phyloP scores from a whole-genome alignment of 2,797 vertebrate species.

The Leptatherina wallacei region DNA sequence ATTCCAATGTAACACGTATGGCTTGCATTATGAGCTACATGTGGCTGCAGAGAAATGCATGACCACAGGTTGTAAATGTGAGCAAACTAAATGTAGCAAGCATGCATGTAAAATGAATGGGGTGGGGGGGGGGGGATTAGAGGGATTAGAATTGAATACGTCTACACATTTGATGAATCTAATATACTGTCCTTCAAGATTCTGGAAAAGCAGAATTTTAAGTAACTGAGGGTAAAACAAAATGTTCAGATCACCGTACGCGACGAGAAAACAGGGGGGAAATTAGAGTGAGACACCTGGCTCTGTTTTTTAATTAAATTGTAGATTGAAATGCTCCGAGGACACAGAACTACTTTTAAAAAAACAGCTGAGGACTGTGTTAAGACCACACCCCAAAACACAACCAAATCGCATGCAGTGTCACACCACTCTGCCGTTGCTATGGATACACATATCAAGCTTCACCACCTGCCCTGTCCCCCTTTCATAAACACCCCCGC shows the following conservation, averaged over 20 bases:
- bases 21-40: constrained; percentile 64
- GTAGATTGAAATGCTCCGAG: background rate
- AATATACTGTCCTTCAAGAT: background rate
- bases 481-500: constrained; percentile 32
- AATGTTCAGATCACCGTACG: background rate
- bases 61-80: constrained; percentile 43
- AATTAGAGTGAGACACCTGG: background rate
- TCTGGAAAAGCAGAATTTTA: constrained; percentile 8
- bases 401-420: constrained; percentile 70
- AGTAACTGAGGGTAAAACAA: constrained; percentile 10
- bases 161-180: constrained; percentile 1
- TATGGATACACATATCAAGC: constrained; percentile 81
- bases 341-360: constrained; percentile 39
- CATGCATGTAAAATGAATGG: constrained; percentile 35
- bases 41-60: constrained; percentile 47
- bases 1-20: constrained; percentile 68
- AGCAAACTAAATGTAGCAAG: constrained; percentile 37
- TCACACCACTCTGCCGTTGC: constrained; percentile 70
- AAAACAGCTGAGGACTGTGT: constrained; percentile 30
- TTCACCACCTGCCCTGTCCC: constrained; percentile 78
- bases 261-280: background rate
- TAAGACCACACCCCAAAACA: constrained; percentile 65
- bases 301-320: background rate
- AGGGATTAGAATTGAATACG: constrained; percentile 24
- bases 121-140: constrained; percentile 18